phyloP scores from a whole-genome alignment of 1,140 invertebrate species.

The Drosophila leontia region DNA sequence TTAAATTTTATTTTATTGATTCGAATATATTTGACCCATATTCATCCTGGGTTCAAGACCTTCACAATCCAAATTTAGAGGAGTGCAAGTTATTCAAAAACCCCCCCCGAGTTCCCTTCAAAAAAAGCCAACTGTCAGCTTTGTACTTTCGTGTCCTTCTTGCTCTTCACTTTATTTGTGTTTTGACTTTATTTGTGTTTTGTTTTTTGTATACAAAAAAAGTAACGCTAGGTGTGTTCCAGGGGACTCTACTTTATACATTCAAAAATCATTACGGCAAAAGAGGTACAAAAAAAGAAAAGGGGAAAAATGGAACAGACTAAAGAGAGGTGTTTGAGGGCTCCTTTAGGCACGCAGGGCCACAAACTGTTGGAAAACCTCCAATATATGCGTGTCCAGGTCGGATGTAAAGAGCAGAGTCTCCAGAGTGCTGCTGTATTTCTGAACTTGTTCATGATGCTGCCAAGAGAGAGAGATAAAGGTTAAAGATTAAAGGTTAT shows the following conservation, averaged over 20 bases:
- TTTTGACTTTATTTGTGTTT: slow-evolving; percentile 23
- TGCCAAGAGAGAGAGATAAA: slow-evolving; percentile 78
- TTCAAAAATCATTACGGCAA: slow-evolving; percentile 1
- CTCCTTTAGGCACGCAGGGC: slow-evolving; percentile 84
- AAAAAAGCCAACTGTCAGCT: too few species aligned
- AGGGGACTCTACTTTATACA: neutral
- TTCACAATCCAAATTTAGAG: too few species aligned
- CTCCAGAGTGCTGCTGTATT: slow-evolving; percentile 97
- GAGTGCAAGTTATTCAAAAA: too few species aligned
- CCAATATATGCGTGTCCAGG: slow-evolving; percentile 97
- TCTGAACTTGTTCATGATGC: slow-evolving; percentile 99
- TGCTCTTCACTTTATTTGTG: neutral
- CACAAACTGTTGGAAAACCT: slow-evolving; percentile 99
- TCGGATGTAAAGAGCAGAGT: slow-evolving; percentile 98
- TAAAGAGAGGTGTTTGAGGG: neutral
- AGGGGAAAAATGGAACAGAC: neutral
- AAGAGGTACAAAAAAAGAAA: neutral
- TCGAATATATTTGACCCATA: too few species aligned
- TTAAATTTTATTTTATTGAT: too few species aligned
- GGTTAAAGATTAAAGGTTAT: too few species aligned
- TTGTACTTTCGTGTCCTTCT: slow-evolving; percentile 18
- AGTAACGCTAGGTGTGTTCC: neutral
- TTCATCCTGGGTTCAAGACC: too few species aligned
- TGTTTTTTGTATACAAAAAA: slow-evolving; percentile 14
- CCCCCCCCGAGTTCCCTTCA: too few species aligned